phyloP scores from a whole-genome alignment of 2,888 invertebrate genomes.

The Melanotus villosus region DNA sequence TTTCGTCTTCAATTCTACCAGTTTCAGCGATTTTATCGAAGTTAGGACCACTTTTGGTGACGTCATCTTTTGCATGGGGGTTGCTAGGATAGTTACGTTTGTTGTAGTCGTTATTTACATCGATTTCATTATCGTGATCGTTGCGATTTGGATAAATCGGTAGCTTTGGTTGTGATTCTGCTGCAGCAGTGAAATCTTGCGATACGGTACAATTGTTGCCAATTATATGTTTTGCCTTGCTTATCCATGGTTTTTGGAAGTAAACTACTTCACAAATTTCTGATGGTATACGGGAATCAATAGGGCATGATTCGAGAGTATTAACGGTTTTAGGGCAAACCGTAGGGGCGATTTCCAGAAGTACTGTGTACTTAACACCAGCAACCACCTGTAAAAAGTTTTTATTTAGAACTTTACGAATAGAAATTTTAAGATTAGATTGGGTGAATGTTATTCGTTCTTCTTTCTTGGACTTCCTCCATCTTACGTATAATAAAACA shows the following conservation, averaged over 20 bases:
- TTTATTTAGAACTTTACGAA: neutral
- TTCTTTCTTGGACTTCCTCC: no score
- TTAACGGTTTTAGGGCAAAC: constrained; percentile 65
- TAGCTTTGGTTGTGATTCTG: constrained; percentile 35
- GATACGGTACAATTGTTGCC: constrained; percentile 77
- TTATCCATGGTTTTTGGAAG: constrained; percentile 78
- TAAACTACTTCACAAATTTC: constrained; percentile 75
- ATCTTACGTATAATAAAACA: no score
- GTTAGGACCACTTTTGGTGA: no score
- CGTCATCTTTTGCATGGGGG: constrained; percentile 21
- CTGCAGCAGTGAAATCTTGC: constrained; percentile 68
- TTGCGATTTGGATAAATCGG: constrained; percentile 51
- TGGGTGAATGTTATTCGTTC: no score
- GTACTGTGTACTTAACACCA: constrained; percentile 74
- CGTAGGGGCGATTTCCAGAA: constrained; percentile 70
- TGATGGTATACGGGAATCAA: constrained; percentile 54
- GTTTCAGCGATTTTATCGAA: no score
- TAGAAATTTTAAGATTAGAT: neutral
- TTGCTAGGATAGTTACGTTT: constrained; percentile 10
- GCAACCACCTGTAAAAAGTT: constrained; percentile 71
- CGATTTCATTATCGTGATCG: constrained; percentile 62
- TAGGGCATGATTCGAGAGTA: constrained; percentile 59
- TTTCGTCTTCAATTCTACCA: no score
- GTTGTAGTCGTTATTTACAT: constrained; percentile 51
- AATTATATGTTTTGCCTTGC: constrained; percentile 74